Evolutionary conservation across 2,888 invertebrate species (phyloP), one percentile per base, ranked within the genome.

Genomic region (Paralinhomoeus sp.): DNA sequence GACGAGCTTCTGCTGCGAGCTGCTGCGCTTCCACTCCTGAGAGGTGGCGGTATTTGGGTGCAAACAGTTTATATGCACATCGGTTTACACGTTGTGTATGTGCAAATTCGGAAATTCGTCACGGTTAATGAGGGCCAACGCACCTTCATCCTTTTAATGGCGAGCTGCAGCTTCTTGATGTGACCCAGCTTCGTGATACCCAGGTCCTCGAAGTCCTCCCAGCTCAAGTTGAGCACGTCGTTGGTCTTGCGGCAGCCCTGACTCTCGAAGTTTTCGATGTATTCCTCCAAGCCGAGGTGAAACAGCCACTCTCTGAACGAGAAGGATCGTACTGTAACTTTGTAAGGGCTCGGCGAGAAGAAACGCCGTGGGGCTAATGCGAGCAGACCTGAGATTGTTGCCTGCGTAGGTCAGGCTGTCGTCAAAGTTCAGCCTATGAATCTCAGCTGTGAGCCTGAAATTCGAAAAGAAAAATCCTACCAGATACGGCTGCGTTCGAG

Each of bases 181-280:
- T 97, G 97, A 33, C 97, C 97, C 44, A 71, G 56, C 53, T 65
- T 65, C 47, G 64, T 66, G 37, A 71, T 67, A 37, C 71, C 72
- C 64, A 93, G 85, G 62, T 97, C 93, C 70, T 97, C 93, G 62
- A 97, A 73, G 69, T 97, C 97, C 63, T 97, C 97, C 89, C 91
- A 93, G 47, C 84, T 83, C 44, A 97, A 74, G 61, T 87, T 83
- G 31, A 83, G 81, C 44, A 91, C 81, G 65, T 84, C 80, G 13
- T 5, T 9, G 5, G 35, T 35, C 9, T 81, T 80, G 58, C 79
- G 76, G 68, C 89, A 93, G 43, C 85, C 85, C 67, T 93, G 91
- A 51, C 79, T 78, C 50, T 80, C 75, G 49, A 97, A 72, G 37
- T 82, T 80, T 21, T 79, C 77, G 36, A 80, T 76, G 63, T 97